Evolutionary conservation across 2,888 invertebrate species (phyloP).

Genomic region (Orthonychiurus folsomi): DNA sequence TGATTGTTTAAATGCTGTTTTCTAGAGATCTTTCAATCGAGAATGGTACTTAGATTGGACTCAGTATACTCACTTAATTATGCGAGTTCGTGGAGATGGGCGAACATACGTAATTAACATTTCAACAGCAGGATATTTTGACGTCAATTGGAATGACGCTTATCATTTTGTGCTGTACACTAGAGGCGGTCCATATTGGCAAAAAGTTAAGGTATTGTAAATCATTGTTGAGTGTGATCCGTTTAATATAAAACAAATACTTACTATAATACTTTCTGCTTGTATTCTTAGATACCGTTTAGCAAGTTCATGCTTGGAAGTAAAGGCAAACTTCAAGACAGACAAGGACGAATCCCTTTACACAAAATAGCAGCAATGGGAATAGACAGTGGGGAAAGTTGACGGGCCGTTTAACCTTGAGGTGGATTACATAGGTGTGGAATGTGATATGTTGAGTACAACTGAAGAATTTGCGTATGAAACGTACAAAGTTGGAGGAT

Average conservation of each 20-base stretch:
- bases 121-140: slow-evolving; percentile 63
- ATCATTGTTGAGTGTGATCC: not conserved
- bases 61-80: slow-evolving; percentile 61
- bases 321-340: slow-evolving; percentile 79
- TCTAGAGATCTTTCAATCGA: slow-evolving; percentile 72
- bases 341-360: slow-evolving; percentile 56
- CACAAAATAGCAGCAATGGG: slow-evolving; percentile 64
- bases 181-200: slow-evolving; percentile 98
- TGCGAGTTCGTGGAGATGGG: slow-evolving; percentile 88
- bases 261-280: slow-evolving; percentile 3
- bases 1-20: slow-evolving; percentile 36
- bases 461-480: slow-evolving; percentile 87
- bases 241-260: not conserved
- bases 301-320: slow-evolving; percentile 77
- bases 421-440: slow-evolving; percentile 83
- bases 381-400: slow-evolving; percentile 64
- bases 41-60: slow-evolving; percentile 63
- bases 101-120: slow-evolving; percentile 78
- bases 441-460: slow-evolving; percentile 68
- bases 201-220: slow-evolving; percentile 62
- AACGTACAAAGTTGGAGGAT: slow-evolving; percentile 65
- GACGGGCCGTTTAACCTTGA: slow-evolving; percentile 80
- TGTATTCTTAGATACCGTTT: slow-evolving; percentile 66
- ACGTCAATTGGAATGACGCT: slow-evolving; percentile 80
- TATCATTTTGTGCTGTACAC: slow-evolving; percentile 81